Evolutionary conservation across 2,113 vertebrate species (phyloP), one percentile per base, ranked within the genome.

Genomic region (Solea solea): DNA sequence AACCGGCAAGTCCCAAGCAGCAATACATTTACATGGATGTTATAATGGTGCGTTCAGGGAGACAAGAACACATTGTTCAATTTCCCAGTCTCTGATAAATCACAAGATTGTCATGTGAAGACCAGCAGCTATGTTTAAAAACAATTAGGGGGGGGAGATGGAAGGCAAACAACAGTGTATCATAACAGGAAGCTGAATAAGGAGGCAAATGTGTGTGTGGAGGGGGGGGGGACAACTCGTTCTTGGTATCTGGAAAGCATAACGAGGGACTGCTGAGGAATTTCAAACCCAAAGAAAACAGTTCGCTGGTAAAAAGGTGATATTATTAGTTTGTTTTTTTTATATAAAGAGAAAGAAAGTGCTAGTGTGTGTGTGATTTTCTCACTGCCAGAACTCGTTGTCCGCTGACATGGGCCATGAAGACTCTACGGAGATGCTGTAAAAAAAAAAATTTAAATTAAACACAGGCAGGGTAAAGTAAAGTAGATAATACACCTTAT

Each of bases 381-480:
- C 91, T 92, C 72, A 94, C 93, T 9, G 55, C 89, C 88, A 94
- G 69, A 91, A 94, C 70, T 94, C 91, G 52, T 34, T 66, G 5
- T 3, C 3, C 7, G 21, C 1, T 21, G 21, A 21, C 21, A 1
- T 21, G 21, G 7, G 2, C 6, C 3, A 2, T 0, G 1, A 27
- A 4, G 5, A 2, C 0, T 46, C 16, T 6, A 49, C 25, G 0
- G 11, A 4, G 46, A 34, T 65, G 5, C 77, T 84, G 50, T 1
- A 78, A 59, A 74, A 21, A 21, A 21, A 21, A 21, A n/a, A n/a
- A n/a, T 11, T 62, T 5, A 51, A 56, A 55, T 21, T 58, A 7
- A 41, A 34, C 5, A 34, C 34, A 34, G 34, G 2, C 34, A 34
- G 34, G 34, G 2, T 6, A 34, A 21, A 34, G 3, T 34, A 34